Conservation (phyloP, 2,797 vertebrate genomes). For the Syncerus caffer region DNA sequence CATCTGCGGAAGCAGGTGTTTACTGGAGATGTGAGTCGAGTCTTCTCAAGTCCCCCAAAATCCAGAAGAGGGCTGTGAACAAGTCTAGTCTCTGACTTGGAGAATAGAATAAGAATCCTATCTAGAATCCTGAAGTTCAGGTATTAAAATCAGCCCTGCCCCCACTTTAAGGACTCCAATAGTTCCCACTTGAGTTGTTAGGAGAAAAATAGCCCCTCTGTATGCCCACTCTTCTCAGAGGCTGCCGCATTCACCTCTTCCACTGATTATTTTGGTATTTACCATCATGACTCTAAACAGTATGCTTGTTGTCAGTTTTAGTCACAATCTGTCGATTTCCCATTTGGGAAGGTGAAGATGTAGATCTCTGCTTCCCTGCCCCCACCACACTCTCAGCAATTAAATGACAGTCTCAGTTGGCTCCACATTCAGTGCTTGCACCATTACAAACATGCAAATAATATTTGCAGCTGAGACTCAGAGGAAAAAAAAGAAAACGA, state of each 20-base stretch:
- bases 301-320: neutral
- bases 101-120: neutral
- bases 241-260: rapidly evolving
- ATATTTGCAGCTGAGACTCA: neutral
- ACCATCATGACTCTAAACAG: neutral
- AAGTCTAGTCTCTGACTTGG: neutral
- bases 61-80: neutral
- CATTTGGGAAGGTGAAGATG: neutral
- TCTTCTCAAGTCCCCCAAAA: neutral
- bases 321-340: neutral
- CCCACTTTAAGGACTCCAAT: neutral
- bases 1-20: neutral
- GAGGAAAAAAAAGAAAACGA: rapidly evolving
- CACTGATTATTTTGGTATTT: neutral
- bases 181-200: neutral
- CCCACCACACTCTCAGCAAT: neutral
- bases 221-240: neutral
- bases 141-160: neutral
- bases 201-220: no score
- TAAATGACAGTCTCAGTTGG: rapidly evolving
- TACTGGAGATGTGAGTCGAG: rapidly evolving
- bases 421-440: rapidly evolving
- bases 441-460: rapidly evolving
- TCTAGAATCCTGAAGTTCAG: no score
- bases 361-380: neutral